Percentiles rank a stretch among this genome's conserved stretches.
phyloP scores from a whole-genome alignment of 1,140 invertebrate species.

The Pogonomyrmex californicus region DNA sequence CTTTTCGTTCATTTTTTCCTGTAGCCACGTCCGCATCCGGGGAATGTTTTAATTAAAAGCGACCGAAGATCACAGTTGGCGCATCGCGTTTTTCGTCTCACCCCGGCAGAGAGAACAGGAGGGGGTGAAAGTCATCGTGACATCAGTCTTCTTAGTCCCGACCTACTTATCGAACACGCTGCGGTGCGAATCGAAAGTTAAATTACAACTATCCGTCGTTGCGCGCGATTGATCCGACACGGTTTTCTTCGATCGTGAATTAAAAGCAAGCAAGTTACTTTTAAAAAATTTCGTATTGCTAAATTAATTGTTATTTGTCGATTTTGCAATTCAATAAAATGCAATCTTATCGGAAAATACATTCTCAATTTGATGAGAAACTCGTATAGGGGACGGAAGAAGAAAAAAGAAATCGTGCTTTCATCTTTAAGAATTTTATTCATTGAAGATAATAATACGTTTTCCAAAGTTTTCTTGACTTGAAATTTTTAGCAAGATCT shows the following conservation, averaged over 20 bases:
- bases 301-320: neutral
- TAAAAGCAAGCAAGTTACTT: neutral
- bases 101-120: neutral
- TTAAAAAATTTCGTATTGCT: neutral
- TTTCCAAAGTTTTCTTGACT: neutral
- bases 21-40: constrained; percentile 35
- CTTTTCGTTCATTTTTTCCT: constrained; percentile 48
- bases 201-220: constrained; percentile 23
- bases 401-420: neutral
- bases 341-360: neutral
- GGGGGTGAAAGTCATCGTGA: neutral
- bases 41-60: constrained; percentile 79
- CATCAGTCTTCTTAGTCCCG: constrained; percentile 6
- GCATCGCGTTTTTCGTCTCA: constrained; percentile 44
- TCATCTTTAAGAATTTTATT: neutral
- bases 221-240: constrained; percentile 10
- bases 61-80: constrained; percentile 51
- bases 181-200: constrained; percentile 31
- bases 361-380: neutral
- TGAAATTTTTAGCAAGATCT: neutral
- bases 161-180: constrained; percentile 35
- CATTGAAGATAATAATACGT: neutral
- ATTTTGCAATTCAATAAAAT: neutral
- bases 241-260: neutral
- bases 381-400: neutral